Evolutionary conservation across 2,797 vertebrate species (phyloP), one percentile per base, ranked within the genome.

Genomic region (Melanotaenia nigrans): DNA sequence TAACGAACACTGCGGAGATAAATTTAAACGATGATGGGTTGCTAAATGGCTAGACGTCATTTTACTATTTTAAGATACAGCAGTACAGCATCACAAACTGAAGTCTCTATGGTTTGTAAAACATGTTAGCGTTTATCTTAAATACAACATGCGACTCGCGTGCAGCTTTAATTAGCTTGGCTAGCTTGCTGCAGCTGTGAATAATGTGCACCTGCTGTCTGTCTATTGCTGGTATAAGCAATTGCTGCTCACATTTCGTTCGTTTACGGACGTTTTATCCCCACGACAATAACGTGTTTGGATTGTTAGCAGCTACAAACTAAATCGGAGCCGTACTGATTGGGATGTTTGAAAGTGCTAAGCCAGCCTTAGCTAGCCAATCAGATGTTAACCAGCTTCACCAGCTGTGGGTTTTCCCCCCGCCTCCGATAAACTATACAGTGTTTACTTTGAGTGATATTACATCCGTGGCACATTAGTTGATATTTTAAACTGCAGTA

Each of bases 151-250:
- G 62, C 67, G 32, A 20, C n/a, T 58, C 10, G 28, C 32, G 51
- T 30, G 65, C 63, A 20, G 22, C 53, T 62, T 49, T 61, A 33
- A 76, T 61, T 49, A 61, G 82, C 77, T 57, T 11, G 7, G 75
- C 71, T 54, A 73, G 83, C 71, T 53, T 35, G 8, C 54, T 35
- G 45, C 54, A 63, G 65, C 69, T 67, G 65, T 68, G 78, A 36
- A 75, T 68, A 53, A 78, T 68, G 63, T 86, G 85, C 87, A 92
- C 87, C 89, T 90, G 90, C 77, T 75, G 68, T 68, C 40, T 28
- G 65, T 62, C 45, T 66, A 47, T 61, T 57, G 30, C 53, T 68
- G 73, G 3, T 54, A 13, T 45, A 35, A 59, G 55, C 66, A 51
- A 55, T 38, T 73, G 60, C 65, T 63, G 73, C 78, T 81, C 74